Conservation (phyloP, 2,797 vertebrate species). For the Gymnothorax javanicus region DNA sequence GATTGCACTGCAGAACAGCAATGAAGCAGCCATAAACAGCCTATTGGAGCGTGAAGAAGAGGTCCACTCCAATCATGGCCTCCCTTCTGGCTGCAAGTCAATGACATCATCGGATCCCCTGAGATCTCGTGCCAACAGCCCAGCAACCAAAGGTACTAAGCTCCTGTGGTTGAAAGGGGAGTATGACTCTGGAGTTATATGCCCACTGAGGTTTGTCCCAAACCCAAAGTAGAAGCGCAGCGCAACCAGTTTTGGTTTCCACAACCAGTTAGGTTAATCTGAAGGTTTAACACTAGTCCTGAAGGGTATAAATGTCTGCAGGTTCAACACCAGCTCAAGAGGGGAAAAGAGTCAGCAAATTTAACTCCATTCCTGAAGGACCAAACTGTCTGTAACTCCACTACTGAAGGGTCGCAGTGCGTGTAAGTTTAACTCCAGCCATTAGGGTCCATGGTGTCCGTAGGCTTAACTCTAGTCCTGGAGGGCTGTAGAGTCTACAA, state of each 20-base stretch:
- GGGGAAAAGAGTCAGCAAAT: slow-evolving; percentile 32
- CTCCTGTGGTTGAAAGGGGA: slow-evolving; percentile 1
- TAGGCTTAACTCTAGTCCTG: no score
- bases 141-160: slow-evolving; percentile 49
- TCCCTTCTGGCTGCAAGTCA: slow-evolving; percentile 35
- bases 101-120: slow-evolving; percentile 71
- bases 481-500: no score
- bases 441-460: not conserved
- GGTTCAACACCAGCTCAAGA: not conserved
- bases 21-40: not conserved
- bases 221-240: not conserved
- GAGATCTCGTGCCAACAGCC: slow-evolving; percentile 61
- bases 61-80: not conserved
- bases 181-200: slow-evolving; percentile 37
- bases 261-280: not conserved
- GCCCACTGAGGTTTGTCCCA: slow-evolving; percentile 8
- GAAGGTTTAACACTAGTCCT: not conserved
- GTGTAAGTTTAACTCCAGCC: not conserved
- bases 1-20: not conserved
- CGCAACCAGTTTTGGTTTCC: not conserved
- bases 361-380: not conserved
- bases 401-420: not conserved
- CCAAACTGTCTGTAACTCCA: not conserved
- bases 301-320: not conserved
- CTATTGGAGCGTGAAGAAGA: not conserved